Base-by-base conservation (phyloP, 2,888 invertebrate genomes). In the Tetrapedia diversipes region DNA sequence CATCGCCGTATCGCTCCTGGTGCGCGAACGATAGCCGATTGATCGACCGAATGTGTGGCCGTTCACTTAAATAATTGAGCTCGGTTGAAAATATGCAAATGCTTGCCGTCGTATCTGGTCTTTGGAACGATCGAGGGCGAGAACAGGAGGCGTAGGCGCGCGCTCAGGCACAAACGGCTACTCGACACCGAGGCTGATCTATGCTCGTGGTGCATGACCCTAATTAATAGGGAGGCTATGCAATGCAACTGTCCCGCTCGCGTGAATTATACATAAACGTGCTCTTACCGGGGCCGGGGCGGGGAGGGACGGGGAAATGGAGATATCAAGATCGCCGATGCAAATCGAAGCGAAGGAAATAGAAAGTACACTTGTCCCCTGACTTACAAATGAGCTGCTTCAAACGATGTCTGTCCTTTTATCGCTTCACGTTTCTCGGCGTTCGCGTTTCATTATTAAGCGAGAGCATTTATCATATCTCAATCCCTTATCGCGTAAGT, bases 211-310 rank as follows among this genome's bases (percentile, higher is more conserved):
- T 90, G 90, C 90, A 90, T 89, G 91, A 91, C 90, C 91, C 89
- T 91, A 91, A 91, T 91, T 91, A 91, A 90, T 90, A 91, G 90
- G 88, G 88, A 90, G 88, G 85, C 90, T 88, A 89, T 88, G 90
- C 90, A 87, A 91, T 90, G 90, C 90, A 89, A 91, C 90, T 90
- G 90, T 90, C 90, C 87, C 80, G 81, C 76, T 80, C 77, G 76
- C 81, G 86, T 90, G 88, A 90, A 90, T 91, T 89, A 91, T 90
- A 86, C 83, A 79, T 78, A 72, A 64, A 64, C 70, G 41, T 80
- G 68, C 65, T 73, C 61, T 68, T 67, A 64, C 56, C n/a, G n/a
- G n/a, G n/a, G n/a, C n/a, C n/a, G n/a, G n/a, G 19, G 47, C 27
- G 74, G 45, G 45, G 22, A 41, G 68, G 61, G 27, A 49, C n/a